Evolutionary conservation across 1,140 invertebrate genomes (phyloP).

Genomic region (Brachionus angularis): DNA sequence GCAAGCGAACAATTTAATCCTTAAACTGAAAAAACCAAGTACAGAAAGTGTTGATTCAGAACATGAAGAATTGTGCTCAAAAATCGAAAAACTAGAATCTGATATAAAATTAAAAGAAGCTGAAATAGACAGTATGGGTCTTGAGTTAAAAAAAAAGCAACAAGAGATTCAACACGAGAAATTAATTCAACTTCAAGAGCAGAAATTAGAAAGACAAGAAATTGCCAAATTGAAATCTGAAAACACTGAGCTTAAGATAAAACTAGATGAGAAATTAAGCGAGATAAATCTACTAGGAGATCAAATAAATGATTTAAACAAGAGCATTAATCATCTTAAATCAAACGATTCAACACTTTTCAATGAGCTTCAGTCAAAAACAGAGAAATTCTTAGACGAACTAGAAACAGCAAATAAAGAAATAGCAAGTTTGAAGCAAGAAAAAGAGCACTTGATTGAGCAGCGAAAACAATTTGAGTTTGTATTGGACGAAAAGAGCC

Average conservation of each 20-base stretch:
- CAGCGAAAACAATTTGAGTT: conserved; percentile 35
- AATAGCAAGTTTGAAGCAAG: background rate
- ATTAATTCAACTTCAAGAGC: conserved; percentile 6
- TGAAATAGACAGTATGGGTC: conserved; percentile 2
- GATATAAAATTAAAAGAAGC: conserved; percentile 5
- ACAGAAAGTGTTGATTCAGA: background rate
- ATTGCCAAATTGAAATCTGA: background rate
- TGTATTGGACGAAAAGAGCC: conserved; percentile 29
- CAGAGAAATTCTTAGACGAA: conserved; percentile 16
- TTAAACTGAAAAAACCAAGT: background rate
- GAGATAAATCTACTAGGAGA: background rate
- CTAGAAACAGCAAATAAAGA: conserved; percentile 30
- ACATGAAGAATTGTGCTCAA: background rate
- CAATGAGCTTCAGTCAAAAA: conserved; percentile 20
- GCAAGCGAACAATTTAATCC: conserved; percentile 14
- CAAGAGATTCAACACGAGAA: conserved; percentile 26
- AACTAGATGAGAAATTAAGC: conserved; percentile 18
- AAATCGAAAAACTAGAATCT: background rate
- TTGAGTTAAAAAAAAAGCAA: conserved; percentile 23
- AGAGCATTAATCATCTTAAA: background rate
- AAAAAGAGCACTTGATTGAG: conserved; percentile 27
- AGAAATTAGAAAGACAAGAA: conserved; percentile 24
- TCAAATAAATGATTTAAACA: conserved; percentile 9
- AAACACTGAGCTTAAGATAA: conserved; percentile 5
- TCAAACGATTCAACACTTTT: conserved; percentile 17